Base-by-base conservation (phyloP, 2,113 vertebrate genomes). In the Brienomyrus brachyistius region DNA sequence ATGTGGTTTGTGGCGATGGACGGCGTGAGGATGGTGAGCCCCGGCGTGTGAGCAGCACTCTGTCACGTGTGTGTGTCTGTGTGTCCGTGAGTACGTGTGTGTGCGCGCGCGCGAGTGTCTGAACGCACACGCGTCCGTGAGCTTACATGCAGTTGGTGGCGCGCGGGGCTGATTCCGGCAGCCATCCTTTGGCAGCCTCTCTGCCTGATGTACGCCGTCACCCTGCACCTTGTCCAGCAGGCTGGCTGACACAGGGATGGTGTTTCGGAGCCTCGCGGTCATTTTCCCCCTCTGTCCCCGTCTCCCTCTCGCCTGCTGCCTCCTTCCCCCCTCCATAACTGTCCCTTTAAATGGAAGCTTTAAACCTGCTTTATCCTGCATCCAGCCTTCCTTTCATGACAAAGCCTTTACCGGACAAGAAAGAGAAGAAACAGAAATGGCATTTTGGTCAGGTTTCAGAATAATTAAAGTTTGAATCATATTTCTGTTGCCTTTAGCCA, bases 151-250 rank as follows among this genome's bases (percentile, higher is more conserved):
- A 40, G 40, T 40, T 40, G 40, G 40, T 2, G 40, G 1, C 40
- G 40, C 40, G 40, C 88, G 47, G 90, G 80, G 91, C 88, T 91
- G 92, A 93, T 90, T 93, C 93, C 91, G 95, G 92, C 94, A 94
- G 91, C 93, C 93, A 93, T 90, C 88, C 94, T 91, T 95, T 97
- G 95, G 94, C 94, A 93, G 90, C 91, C 90, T 31, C 70, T 91
- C 92, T 50, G 91, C 92, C 93, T 90, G 92, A 2, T 90, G 91
- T 91, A 95, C 94, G 95, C 95, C 96, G 96, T 98, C 97, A 97
- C 94, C 94, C 93, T 95, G 93, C 96, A 94, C 90, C 91, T 77
- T 89, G 1, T 31, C 31, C 0, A 86, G 91, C 43, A 91, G 93
- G 92, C 89, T 93, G 92, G 92, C 91, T 95, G 94, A 92, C 91